Evolutionary conservation across 2,797 vertebrate genomes (phyloP), one percentile per base, ranked within the genome.

Genomic region (Micropoecilia bifurca): DNA sequence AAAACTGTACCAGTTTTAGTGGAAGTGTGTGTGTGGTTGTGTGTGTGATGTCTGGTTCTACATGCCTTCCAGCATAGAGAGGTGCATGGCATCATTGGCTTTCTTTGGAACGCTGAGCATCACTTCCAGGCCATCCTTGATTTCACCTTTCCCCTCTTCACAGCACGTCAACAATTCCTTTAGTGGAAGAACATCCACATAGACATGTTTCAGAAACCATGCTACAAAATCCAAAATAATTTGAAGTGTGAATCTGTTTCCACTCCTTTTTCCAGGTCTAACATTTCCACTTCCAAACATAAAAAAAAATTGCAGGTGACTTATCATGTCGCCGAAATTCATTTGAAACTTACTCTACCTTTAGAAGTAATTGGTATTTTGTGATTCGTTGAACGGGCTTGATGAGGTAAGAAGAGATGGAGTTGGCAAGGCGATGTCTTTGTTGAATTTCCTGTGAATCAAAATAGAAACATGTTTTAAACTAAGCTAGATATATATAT

Each of bases 331-430:
- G 25, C 61, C 25, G 3, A 75, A 3, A 53, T 53, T 1, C 3
- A 59, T 69, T 55, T 55, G 13, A 80, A 22, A 6, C 13, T 18
- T 41, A 1, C 1, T 48, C 10, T 85, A 99, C 99, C 96, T 99
- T 99, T 80, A 99, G 96, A 69, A 99, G 97, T 75, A 99, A 96
- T 91, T 99, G 99, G 83, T 99, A 99, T 90, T 99, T 99, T 53
- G 99, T 99, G 95, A 99, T 99, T 95, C 99, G 97, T 94, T 99
- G 99, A 73, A 99, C 99, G 12, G 99, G 99, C 92, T 99, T 99
- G 91, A 99, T 99, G 92, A 99, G 96, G 93, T 99, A 99, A 41
- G 99, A 99, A 55, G 99, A 99, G 92, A 99, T 99, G 45, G 99
- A 99, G 89, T 99, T 99, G 83, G 98, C 98, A 76, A 99, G 94